Percentiles rank a stretch among this genome's conserved stretches.
Evolutionary conservation across 2,113 vertebrate species (phyloP).

Genomic region (Tragelaphus scriptus): DNA sequence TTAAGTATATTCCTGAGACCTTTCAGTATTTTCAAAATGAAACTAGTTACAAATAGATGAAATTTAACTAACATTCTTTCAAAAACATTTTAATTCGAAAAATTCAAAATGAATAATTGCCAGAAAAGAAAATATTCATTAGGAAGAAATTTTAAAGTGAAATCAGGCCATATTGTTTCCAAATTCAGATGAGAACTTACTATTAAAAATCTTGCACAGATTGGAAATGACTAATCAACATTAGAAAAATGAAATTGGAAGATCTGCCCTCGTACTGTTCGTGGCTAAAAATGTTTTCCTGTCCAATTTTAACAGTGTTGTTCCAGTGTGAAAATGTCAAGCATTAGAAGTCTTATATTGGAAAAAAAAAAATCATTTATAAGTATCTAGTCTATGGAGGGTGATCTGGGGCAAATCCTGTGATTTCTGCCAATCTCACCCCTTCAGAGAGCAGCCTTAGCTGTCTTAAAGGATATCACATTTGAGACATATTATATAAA

Average conservation of each 20-base stretch:
- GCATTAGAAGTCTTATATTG: conserved; percentile 20
- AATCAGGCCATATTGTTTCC: conserved; percentile 53
- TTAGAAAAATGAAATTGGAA: conserved; percentile 54
- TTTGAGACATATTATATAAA: not conserved
- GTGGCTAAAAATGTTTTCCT: conserved; percentile 55
- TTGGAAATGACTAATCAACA: conserved; percentile 64
- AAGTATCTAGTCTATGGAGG: not conserved
- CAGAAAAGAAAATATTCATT: conserved; percentile 45
- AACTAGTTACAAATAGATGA: not conserved
- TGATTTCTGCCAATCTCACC: not conserved
- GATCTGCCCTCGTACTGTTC: conserved; percentile 23
- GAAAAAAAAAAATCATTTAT: not conserved
- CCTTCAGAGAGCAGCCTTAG: not conserved
- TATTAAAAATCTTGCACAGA: conserved; percentile 56
- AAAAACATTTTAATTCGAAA: conserved; percentile 21
- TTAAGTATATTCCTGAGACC: not conserved
- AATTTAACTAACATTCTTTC: conserved; percentile 10
- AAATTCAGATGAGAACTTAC: conserved; percentile 47
- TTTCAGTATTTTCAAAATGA: not conserved
- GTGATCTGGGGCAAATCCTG: not conserved
- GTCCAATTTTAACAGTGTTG: conserved; percentile 26
- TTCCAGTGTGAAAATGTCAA: conserved; percentile 36
- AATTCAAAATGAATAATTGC: conserved; percentile 40
- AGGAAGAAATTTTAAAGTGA: conserved; percentile 50
- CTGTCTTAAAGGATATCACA: not conserved